These are phyloP conservation scores for Sericinus montela DNA, from an alignment of 2,888 invertebrate genomes.

Conservation along the genomic window DNA sequence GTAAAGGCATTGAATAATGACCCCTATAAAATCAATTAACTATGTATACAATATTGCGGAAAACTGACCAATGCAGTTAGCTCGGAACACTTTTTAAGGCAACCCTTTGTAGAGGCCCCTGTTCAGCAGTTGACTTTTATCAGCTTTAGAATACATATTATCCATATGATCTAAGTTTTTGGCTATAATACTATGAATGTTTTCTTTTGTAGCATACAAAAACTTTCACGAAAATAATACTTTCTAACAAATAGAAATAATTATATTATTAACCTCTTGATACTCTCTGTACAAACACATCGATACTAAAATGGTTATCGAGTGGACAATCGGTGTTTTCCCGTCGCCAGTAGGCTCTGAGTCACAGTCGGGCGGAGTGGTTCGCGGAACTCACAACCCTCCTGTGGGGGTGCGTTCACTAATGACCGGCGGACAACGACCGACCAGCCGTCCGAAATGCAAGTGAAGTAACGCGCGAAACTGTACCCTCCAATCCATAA, in stretches of 20 bases:
- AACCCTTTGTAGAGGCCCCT: no score
- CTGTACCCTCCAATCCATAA: conserved; percentile 64
- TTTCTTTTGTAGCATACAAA: no score
- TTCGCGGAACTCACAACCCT: conserved; percentile 71
- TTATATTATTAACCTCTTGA: conserved; percentile 20
- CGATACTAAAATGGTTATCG: conserved; percentile 53
- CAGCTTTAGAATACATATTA: no score
- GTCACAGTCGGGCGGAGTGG: conserved; percentile 49
- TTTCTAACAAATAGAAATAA: neutral
- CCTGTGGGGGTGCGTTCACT: conserved; percentile 61
- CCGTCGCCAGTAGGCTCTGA: conserved; percentile 53
- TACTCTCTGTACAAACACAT: conserved; percentile 46
- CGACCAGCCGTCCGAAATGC: conserved; percentile 50
- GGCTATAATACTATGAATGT: neutral
- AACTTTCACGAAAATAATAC: no score
- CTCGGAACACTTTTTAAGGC: no score
- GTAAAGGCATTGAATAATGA: no score
- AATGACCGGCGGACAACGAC: conserved; percentile 67
- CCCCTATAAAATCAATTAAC: no score
- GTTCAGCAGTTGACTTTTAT: no score
- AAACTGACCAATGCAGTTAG: no score
- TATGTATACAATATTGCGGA: no score
- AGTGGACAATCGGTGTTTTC: conserved; percentile 60
- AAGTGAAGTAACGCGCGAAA: conserved; percentile 51
- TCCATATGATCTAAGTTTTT: no score